Evolutionary conservation across 2,797 vertebrate species (phyloP), one percentile per base, ranked within the genome.

Genomic region (Chelmon rostratus): DNA sequence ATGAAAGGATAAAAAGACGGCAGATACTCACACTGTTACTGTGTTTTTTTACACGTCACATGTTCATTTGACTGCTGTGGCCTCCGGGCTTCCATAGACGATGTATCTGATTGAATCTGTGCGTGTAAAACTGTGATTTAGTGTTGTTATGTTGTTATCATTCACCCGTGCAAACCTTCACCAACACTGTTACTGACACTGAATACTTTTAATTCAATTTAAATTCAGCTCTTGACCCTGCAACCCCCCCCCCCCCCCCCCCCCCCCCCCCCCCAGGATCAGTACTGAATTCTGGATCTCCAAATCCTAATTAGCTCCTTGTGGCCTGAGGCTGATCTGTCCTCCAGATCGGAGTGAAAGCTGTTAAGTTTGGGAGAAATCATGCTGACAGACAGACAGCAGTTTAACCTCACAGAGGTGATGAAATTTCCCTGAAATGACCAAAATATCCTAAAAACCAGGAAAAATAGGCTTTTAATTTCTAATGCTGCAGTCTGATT

Each of bases 231-330:
- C 13, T 66, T 74, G 78, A 68, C 68, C 61, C 70, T 69, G 9
- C 58, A 46, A 37, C 52, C 47, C 46, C 8, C 28, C 35, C 61
- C 70, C 16, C 42, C 35, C 61, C 70, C 16, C 42, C n/a, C 52
- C 47, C 46, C 8, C 28, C 52, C 47, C 46, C 8, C 28, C 35
- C 61, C 70, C 16, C 42, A 3, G 68, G 73, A 63, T 9, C 52
- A 5, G 42, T 2, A 8, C 46, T 40, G 54, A 78, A 74, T 78
- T 50, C 61, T 62, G 61, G 47, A 58, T 63, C 50, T 77, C 61
- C 25, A 21, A 53, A 46, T 81, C 69, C 68, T 59, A 81, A 84
- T 81, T 74, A 78, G 65, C 65, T 58, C 18, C 47, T 57, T 8
- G 42, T 66, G 57, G 54, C 73, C 53, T 8, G 42, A 59, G 65